Evolutionary conservation across 2,888 invertebrate genomes (phyloP).

Genomic region (Plebejus argus): DNA sequence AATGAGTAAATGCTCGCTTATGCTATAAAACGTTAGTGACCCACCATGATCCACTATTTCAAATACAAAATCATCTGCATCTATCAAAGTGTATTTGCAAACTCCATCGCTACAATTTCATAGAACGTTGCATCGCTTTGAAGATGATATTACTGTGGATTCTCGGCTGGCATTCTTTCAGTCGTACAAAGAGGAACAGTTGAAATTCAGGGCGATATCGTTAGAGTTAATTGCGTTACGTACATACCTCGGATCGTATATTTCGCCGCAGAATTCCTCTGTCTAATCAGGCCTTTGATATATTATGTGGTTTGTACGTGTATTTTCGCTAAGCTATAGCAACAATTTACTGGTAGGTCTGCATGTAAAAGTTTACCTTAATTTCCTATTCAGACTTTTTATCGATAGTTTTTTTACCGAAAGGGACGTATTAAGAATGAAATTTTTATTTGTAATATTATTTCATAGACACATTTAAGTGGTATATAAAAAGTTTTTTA

Average conservation of each 20-base stretch:
- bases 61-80: background rate
- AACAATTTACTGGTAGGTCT: background rate
- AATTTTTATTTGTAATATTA: no score
- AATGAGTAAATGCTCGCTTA: background rate
- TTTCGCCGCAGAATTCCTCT: conserved; percentile 11
- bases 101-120: background rate
- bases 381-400: no score
- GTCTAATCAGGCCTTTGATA: conserved; percentile 10
- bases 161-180: conserved; percentile 6
- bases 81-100: background rate
- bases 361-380: background rate
- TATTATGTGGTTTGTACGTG: background rate
- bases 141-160: conserved; percentile 13
- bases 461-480: no score
- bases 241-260: conserved; percentile 19
- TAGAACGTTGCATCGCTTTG: background rate
- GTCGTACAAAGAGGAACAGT: conserved; percentile 17
- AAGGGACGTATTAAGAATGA: no score
- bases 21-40: no score
- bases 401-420: no score
- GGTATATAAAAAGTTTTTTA: no score
- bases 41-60: background rate
- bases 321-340: background rate
- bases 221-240: conserved; percentile 15
- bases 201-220: conserved; percentile 19